Evolutionary conservation across 53 echinoderm and acorn worm genomes (phyloP).

Genomic region (Patiria pectinifera): DNA sequence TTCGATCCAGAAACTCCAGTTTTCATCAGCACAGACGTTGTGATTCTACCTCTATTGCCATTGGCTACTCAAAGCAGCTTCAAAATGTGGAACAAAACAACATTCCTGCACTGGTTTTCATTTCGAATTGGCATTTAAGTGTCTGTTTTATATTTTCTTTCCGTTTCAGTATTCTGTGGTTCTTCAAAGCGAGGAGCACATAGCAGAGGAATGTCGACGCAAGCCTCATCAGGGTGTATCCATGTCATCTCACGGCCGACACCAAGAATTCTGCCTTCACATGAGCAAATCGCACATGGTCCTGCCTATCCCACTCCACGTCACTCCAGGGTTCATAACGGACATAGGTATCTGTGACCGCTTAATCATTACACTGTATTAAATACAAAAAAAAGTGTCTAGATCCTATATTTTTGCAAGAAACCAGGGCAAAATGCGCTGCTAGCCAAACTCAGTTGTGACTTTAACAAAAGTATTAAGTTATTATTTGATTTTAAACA

Average conservation of each 20-base stretch:
- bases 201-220: constrained; percentile 91
- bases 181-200: constrained; percentile 95
- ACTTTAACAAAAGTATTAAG: too few relatives aligned
- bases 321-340: constrained; percentile 98
- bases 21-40: too few relatives aligned
- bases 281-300: constrained; percentile 93
- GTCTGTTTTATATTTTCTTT: neutral
- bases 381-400: too few relatives aligned
- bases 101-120: neutral
- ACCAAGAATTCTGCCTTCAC: constrained; percentile 98
- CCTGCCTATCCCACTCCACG: constrained; percentile 93
- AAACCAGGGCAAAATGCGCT: too few relatives aligned
- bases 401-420: too few relatives aligned
- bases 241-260: constrained; percentile 84
- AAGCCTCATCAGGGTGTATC: constrained; percentile 80
- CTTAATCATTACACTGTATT: neutral
- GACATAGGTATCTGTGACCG: constrained; percentile 81
- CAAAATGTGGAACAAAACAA: too few relatives aligned
- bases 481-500: too few relatives aligned
- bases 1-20: too few relatives aligned
- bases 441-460: too few relatives aligned
- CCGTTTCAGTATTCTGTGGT: constrained; percentile 88
- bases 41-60: too few relatives aligned
- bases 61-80: too few relatives aligned
- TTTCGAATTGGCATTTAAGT: neutral